A percentile compares a stretch with the other conserved stretches of the same genome.
Evolutionary conservation across 1,140 invertebrate genomes (phyloP).

Genomic region (Hirudo medicinalis): DNA sequence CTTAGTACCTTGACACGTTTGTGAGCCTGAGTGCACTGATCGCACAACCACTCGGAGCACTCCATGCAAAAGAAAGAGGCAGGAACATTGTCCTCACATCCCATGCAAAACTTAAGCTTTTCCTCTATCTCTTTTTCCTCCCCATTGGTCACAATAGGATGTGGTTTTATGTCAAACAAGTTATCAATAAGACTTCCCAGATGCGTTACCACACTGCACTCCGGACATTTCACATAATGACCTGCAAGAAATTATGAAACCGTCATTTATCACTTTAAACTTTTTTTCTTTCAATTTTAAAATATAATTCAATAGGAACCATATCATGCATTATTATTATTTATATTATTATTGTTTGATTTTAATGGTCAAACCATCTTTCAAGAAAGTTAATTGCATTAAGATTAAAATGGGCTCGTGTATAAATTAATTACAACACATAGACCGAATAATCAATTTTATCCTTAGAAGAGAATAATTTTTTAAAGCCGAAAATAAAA

Average conservation of each 20-base stretch:
- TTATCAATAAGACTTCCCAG: conserved; percentile 57
- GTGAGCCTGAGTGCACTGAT: conserved; percentile 62
- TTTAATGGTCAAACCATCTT: too few species aligned
- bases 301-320: too few species aligned
- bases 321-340: too few species aligned
- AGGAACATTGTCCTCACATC: conserved; percentile 63
- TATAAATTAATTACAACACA: too few species aligned
- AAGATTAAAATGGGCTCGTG: too few species aligned
- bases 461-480: too few species aligned
- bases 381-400: too few species aligned
- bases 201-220: conserved; percentile 51
- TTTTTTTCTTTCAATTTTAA: too few species aligned
- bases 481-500: too few species aligned
- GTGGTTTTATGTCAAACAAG: conserved; percentile 50
- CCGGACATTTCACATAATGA: conserved; percentile 42
- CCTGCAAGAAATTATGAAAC: background rate
- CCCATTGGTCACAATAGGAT: background rate
- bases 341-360: too few species aligned
- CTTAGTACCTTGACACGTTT: conserved; percentile 54
- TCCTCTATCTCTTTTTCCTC: conserved; percentile 2
- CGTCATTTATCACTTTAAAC: too few species aligned
- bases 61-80: conserved; percentile 74
- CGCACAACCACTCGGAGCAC: conserved; percentile 77
- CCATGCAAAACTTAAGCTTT: conserved; percentile 53
- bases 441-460: too few species aligned